Base-by-base conservation (phyloP, 2,888 invertebrate genomes). In the Diaperis boleti region DNA sequence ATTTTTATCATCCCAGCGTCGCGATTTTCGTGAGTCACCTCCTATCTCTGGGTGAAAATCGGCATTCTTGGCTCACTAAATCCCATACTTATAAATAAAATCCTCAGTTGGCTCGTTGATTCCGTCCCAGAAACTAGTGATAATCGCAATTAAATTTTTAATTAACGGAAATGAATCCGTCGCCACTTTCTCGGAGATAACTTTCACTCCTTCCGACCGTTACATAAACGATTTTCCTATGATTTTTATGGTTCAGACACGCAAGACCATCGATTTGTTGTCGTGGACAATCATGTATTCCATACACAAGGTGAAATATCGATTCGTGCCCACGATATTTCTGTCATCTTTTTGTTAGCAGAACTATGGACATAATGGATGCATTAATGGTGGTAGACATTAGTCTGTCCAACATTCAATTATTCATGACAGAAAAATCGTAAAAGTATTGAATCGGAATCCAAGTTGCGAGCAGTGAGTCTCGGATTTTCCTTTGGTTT, bases 1-100 rank as follows among this genome's bases (percentile, higher is more conserved):
- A 47, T 26, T 26, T 26, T 26, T 26, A 26, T 2, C 26, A 6
- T 26, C 26, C 8, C 1, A 26, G n/a, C 26, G 33, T 33, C 10
- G 33, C 49, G 35, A 33, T 33, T 49, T 49, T 49, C 33, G 18
- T 52, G 52, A 52, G 52, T 52, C 52, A 52, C 39, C n/a, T 47
- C 39, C 26, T 13, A 52, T 50, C 37, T 35, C 18, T 17, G 10
- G 50, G 39, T 37, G 50, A 20, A 37, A 50, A 50, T 50, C 33
- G 18, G 37, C 11, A 52, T 52, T 52, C 52, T 39, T 39, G 52
- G 39, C 52, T 11, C 39, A 39, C 22, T 13, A 50, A 35, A 13
- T 13, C n/a, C 5, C 22, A 20, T 20, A 18, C 42, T 54, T 54
- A 54, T 54, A 54, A 54, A 54, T 54, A 54, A 54, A 54, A 54